Evolutionary conservation across 2,797 vertebrate genomes (phyloP).

Genomic region (Pyrrhura leucotis): DNA sequence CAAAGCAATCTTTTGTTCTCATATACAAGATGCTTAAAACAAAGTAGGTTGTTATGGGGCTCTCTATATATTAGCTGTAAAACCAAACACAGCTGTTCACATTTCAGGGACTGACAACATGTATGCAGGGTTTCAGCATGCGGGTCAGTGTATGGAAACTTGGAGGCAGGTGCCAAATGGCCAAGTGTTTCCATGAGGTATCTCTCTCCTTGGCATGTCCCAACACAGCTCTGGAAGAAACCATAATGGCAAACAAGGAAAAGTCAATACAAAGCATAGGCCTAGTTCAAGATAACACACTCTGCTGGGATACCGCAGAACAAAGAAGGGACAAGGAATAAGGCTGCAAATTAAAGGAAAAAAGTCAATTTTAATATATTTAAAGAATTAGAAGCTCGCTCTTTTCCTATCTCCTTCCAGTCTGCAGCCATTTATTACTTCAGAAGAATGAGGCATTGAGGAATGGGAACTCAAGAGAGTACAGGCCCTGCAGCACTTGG

Average conservation of each 20-base stretch:
- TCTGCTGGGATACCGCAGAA: not conserved
- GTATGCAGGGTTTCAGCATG: not conserved
- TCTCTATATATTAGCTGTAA: not conserved
- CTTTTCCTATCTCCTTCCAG: not conserved
- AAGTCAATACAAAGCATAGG: not conserved
- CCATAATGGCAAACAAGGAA: not conserved
- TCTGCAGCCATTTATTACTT: not conserved
- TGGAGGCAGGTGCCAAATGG: not conserved
- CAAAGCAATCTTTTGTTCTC: not conserved
- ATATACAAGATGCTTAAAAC: not conserved
- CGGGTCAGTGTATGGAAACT: not conserved
- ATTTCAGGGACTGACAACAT: not conserved
- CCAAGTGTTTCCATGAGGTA: not conserved
- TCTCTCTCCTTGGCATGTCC: not conserved
- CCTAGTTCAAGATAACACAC: not conserved
- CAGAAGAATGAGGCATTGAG: not conserved
- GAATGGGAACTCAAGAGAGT: not conserved
- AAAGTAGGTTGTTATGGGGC: not conserved
- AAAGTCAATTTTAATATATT: not conserved
- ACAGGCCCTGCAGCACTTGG: not conserved
- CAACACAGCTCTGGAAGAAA: conserved; percentile 5
- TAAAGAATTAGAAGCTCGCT: not conserved
- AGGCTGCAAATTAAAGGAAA: not conserved
- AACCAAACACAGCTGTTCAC: not conserved
- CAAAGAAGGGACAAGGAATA: not conserved